These are phyloP conservation scores for Oeneis ivallda DNA, from an alignment of 2,888 invertebrate genomes.

Conservation along the genomic window DNA sequence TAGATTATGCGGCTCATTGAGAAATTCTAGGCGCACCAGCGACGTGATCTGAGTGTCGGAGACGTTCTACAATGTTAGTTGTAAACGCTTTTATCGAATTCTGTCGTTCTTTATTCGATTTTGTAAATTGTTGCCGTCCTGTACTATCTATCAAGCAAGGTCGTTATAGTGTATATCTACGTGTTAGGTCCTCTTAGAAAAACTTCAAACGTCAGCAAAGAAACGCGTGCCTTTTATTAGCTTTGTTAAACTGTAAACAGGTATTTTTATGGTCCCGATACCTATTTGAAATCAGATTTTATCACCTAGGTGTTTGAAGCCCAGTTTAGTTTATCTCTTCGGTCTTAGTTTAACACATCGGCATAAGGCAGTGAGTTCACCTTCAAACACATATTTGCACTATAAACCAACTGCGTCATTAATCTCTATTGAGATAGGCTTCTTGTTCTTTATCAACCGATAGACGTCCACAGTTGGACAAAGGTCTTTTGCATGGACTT, in stretches of 20 bases:
- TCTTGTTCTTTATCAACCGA: no score
- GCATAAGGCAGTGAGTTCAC: no score
- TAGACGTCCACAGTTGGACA: no score
- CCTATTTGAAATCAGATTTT: background rate
- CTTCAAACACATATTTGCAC: no score
- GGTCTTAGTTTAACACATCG: no score
- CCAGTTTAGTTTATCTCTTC: no score
- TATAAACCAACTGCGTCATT: no score
- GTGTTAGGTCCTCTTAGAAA: background rate
- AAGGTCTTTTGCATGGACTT: no score
- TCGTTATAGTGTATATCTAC: slow-evolving; percentile 3
- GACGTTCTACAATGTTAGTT: slow-evolving; percentile 29
- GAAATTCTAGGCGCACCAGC: slow-evolving; percentile 53
- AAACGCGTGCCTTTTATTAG: background rate
- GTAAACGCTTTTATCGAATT: slow-evolving; percentile 42
- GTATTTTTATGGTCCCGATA: background rate
- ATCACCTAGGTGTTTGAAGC: no score
- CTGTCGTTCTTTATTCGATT: slow-evolving; percentile 35
- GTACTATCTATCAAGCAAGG: slow-evolving; percentile 5
- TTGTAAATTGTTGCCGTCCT: slow-evolving; percentile 17
- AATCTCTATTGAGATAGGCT: no score
- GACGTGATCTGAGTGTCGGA: slow-evolving; percentile 54
- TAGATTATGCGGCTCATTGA: slow-evolving; percentile 61
- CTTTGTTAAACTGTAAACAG: background rate
- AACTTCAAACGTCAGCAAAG: background rate